A percentile compares a stretch with the other conserved stretches of the same genome.
These are phyloP conservation scores for Coendou prehensilis DNA, from an alignment of 2,797 vertebrate genomes.

Conservation along the genomic window DNA sequence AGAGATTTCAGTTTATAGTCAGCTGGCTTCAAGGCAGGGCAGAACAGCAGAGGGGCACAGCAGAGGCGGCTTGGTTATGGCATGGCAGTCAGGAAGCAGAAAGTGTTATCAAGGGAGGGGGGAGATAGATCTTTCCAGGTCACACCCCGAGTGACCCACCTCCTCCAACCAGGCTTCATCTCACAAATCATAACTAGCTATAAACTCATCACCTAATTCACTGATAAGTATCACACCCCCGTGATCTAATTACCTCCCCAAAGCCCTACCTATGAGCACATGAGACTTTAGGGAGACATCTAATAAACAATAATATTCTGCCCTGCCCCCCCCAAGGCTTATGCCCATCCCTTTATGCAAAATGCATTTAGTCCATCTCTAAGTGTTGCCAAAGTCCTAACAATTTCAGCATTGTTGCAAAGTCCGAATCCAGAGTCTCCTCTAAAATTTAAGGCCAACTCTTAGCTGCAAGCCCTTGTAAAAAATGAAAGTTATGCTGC, in stretches of 20 bases:
- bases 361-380: not conserved
- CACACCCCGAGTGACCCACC: not conserved
- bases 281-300: not conserved
- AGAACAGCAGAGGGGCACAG: not conserved
- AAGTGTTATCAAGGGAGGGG: not conserved
- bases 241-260: not conserved
- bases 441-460: not conserved
- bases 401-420: not conserved
- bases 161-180: not conserved
- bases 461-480: not conserved
- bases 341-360: not conserved
- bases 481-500: not conserved
- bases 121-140: not conserved
- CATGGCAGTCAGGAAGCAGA: not conserved
- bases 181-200: not conserved
- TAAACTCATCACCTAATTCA: not conserved
- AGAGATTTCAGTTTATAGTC: not conserved
- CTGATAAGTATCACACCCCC: not conserved
- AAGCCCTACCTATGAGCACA: not conserved
- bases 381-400: not conserved
- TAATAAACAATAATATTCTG: not conserved
- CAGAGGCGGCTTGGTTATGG: not conserved
- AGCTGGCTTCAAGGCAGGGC: not conserved
- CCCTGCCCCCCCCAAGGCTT: not conserved
- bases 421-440: not conserved